A percentile compares a stretch with the other conserved stretches of the same genome.
These are phyloP conservation scores for Dissostichus mawsoni DNA, from an alignment of 2,113 vertebrate species.

Conservation along the genomic window DNA sequence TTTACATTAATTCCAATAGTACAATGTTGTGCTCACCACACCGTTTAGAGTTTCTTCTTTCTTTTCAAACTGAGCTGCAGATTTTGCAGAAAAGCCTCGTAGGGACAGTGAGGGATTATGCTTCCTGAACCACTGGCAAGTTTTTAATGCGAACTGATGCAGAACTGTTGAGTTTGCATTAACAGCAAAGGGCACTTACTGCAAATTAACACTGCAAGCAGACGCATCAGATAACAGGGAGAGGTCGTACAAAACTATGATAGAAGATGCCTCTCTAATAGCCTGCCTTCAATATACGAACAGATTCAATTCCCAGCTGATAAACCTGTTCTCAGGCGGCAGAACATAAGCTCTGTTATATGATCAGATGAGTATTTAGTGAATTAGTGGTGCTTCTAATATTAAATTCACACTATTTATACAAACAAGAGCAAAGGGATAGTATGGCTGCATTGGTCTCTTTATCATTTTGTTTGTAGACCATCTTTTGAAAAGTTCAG, in stretches of 20 bases:
- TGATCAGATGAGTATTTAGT: neutral
- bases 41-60: neutral
- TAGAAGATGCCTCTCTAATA: neutral
- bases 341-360: neutral
- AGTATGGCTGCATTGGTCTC: neutral
- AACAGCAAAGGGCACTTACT: neutral
- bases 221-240: neutral
- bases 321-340: neutral
- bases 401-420: neutral
- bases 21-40: neutral
- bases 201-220: conserved; percentile 4
- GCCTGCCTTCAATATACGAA: neutral
- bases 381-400: neutral
- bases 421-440: neutral
- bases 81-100: conserved; percentile 16
- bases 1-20: neutral
- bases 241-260: neutral
- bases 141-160: conserved; percentile 48
- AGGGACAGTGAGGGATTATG: neutral
- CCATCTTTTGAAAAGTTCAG: neutral
- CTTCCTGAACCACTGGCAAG: conserved; percentile 21
- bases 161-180: conserved; percentile 39
- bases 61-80: conserved; percentile 22
- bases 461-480: neutral
- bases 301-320: neutral